These are phyloP conservation scores for Plagodis pulveraria DNA, from an alignment of 2,888 invertebrate genomes.

Conservation along the genomic window DNA sequence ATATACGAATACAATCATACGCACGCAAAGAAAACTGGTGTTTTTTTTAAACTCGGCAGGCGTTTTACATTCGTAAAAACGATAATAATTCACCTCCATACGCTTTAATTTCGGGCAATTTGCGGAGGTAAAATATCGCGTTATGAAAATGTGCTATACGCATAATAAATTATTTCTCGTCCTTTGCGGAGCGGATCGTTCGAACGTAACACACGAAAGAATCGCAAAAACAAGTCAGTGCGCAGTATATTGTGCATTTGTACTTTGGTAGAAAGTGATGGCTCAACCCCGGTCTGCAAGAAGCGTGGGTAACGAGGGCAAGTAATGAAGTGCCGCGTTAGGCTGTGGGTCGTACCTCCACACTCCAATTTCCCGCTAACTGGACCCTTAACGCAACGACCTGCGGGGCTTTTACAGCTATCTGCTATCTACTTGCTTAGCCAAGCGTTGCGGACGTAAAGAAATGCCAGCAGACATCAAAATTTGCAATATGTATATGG, in stretches of 20 bases:
- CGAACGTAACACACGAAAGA: conserved; percentile 12
- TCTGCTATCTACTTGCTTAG: conserved; percentile 48
- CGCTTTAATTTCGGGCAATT: conserved; percentile 75
- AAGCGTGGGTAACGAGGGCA: conserved; percentile 65
- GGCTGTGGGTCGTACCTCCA: conserved; percentile 63
- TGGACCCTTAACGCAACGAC: conserved; percentile 67
- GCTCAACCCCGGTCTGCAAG: conserved; percentile 39
- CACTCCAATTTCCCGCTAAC: conserved; percentile 72
- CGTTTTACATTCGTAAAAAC: conserved; percentile 73
- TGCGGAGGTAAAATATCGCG: conserved; percentile 53
- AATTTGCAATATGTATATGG: conserved; percentile 2
- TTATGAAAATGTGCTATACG: conserved; percentile 26
- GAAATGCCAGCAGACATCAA: conserved; percentile 4
- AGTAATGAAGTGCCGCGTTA: conserved; percentile 75
- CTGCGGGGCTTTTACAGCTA: conserved; percentile 58
- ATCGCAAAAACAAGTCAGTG: conserved; percentile 2
- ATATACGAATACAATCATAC: conserved; percentile 77
- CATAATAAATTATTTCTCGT: conserved; percentile 24
- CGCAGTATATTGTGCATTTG: conserved; percentile 11
- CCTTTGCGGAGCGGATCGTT: conserved; percentile 20
- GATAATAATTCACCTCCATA: conserved; percentile 79
- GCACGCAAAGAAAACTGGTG: conserved; percentile 75
- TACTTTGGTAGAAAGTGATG: conserved; percentile 38
- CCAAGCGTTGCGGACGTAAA: conserved; percentile 4
- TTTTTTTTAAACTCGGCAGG: conserved; percentile 58